Evolutionary conservation across 2,797 vertebrate genomes (phyloP).

Genomic region (Poecilia gillii): DNA sequence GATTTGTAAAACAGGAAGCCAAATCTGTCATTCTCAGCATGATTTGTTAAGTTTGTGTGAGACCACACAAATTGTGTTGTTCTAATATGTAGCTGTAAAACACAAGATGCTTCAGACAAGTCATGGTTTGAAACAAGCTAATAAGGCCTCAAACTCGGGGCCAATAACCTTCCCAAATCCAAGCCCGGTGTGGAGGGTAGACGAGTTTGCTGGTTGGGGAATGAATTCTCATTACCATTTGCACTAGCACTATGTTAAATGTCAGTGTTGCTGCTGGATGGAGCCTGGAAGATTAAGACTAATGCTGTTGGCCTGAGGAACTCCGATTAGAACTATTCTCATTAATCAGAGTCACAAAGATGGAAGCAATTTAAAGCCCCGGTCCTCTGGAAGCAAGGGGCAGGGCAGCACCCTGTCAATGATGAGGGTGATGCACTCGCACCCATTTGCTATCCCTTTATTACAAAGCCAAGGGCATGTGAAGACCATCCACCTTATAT

Average conservation of each 20-base stretch:
- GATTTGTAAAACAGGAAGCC: not conserved
- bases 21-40: not conserved
- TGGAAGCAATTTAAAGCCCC: slow-evolving; percentile 82
- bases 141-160: slow-evolving; percentile 73
- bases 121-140: slow-evolving; percentile 76
- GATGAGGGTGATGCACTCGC: slow-evolving; percentile 56
- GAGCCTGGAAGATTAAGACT: slow-evolving; percentile 81
- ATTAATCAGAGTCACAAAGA: slow-evolving; percentile 82
- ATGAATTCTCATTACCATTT: slow-evolving; percentile 81
- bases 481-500: slow-evolving; percentile 70
- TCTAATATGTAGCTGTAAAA: slow-evolving; percentile 63
- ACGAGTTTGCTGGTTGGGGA: slow-evolving; percentile 68
- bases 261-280: slow-evolving; percentile 79
- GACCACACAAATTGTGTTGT: slow-evolving; percentile 55
- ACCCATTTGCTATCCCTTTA: slow-evolving; percentile 73
- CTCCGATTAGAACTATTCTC: slow-evolving; percentile 83
- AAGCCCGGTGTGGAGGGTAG: slow-evolving; percentile 55
- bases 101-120: slow-evolving; percentile 72
- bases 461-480: slow-evolving; percentile 76
- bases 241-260: slow-evolving; percentile 82
- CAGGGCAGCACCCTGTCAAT: slow-evolving; percentile 78
- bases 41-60: slow-evolving; percentile 23
- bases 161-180: slow-evolving; percentile 74
- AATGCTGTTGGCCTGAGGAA: slow-evolving; percentile 83
- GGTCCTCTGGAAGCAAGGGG: slow-evolving; percentile 74